phyloP scores from a whole-genome alignment of 2,888 invertebrate genomes.

The Pristionchus mayeri region DNA sequence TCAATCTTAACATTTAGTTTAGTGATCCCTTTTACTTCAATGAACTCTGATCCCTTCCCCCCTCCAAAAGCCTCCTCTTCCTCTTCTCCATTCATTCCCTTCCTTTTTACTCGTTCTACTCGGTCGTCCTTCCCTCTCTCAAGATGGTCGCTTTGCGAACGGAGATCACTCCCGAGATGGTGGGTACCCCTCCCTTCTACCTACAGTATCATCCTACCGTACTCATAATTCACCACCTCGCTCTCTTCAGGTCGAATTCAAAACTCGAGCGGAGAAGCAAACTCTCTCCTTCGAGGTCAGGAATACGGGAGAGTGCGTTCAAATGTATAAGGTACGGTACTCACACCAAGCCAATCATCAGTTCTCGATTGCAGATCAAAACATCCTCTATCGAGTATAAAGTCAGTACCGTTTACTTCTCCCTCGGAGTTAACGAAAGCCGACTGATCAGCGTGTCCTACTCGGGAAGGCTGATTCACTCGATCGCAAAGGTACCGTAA shows the following conservation, averaged over 20 bases:
- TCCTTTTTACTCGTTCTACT: not conserved
- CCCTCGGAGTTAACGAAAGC: not conserved
- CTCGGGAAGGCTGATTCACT: not conserved
- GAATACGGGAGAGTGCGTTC: not conserved
- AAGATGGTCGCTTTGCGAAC: not conserved
- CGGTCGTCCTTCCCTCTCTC: not conserved
- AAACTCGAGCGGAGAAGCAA: not conserved
- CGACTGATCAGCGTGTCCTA: not conserved
- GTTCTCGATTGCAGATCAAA: not conserved
- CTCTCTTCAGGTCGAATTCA: constrained; percentile 14
- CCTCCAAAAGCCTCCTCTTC: not conserved
- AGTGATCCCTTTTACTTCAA: no score
- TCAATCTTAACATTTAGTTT: no score
- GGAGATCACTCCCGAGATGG: not conserved
- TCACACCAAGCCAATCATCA: not conserved
- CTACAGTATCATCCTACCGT: not conserved
- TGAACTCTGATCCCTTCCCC: no score
- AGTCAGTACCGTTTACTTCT: not conserved
- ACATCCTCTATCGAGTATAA: not conserved
- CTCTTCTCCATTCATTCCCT: not conserved
- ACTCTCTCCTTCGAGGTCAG: not conserved
- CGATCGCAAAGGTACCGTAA: no score
- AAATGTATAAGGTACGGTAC: not conserved
- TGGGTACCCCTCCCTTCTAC: not conserved
- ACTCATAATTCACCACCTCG: no score